A percentile compares a stretch with the other conserved stretches of the same genome.
These are phyloP conservation scores for Bothrops jararaca DNA, from an alignment of 2,113 vertebrate genomes.

Conservation along the genomic window DNA sequence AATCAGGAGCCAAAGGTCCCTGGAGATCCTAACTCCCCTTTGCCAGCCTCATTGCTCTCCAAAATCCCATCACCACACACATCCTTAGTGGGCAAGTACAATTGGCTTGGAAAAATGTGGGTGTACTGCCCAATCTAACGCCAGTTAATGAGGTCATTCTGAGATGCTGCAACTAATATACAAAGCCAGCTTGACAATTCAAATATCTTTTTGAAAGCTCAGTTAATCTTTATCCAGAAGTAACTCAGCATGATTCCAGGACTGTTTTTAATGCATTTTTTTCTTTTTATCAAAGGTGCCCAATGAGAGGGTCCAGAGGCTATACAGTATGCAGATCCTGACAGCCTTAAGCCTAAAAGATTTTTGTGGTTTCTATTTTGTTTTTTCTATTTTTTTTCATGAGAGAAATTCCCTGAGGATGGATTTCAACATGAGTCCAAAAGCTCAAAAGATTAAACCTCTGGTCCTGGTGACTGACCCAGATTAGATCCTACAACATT, in stretches of 20 bases:
- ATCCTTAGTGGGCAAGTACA: not conserved
- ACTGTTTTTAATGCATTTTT: not conserved
- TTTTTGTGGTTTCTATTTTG: not conserved
- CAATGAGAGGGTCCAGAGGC: not conserved
- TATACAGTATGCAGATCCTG: not conserved
- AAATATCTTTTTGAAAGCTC: not conserved
- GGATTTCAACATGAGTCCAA: too few relatives aligned
- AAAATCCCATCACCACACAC: not conserved
- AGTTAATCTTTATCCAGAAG: not conserved
- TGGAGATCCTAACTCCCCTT: not conserved
- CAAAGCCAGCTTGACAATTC: not conserved
- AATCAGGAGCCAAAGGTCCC: not conserved
- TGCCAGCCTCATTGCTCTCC: not conserved
- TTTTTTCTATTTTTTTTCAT: too few relatives aligned
- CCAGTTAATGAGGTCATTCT: not conserved
- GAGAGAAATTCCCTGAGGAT: too few relatives aligned
- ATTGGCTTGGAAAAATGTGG: not conserved
- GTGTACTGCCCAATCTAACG: not conserved
- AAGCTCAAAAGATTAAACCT: too few relatives aligned
- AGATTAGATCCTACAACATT: too few relatives aligned
- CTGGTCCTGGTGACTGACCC: too few relatives aligned
- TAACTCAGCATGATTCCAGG: not conserved
- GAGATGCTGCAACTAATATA: not conserved
- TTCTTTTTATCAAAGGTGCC: not conserved
- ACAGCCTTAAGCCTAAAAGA: not conserved